A percentile compares a stretch with the other conserved stretches of the same genome.
Conservation (phyloP, 1,140 invertebrate species). For the Drosophila bocki region DNA sequence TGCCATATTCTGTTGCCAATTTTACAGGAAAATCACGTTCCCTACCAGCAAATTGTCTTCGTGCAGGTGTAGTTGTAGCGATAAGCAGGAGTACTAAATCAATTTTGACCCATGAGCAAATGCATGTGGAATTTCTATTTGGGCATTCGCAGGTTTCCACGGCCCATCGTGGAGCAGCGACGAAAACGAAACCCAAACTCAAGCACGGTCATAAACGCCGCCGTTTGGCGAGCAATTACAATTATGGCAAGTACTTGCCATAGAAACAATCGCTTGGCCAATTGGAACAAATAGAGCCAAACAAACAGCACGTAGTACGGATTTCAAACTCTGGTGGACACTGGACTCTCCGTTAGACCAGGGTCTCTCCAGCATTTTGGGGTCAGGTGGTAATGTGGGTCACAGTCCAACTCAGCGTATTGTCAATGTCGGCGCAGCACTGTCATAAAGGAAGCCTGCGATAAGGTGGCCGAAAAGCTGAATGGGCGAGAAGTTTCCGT, state of each 20-base stretch:
- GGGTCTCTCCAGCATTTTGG: slow-evolving; percentile 4
- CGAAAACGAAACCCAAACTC: slow-evolving; percentile 39
- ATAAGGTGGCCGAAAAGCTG: slow-evolving; percentile 49
- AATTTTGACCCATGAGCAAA: slow-evolving; percentile 60
- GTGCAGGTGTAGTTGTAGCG: slow-evolving; percentile 5
- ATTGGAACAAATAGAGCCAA: slow-evolving; percentile 11
- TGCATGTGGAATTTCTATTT: slow-evolving; percentile 58
- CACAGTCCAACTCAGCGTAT: slow-evolving; percentile 22
- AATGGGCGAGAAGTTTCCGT: slow-evolving; percentile 32
- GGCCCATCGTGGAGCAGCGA: slow-evolving; percentile 28
- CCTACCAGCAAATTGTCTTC: slow-evolving; percentile 1
- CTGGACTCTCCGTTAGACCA: slow-evolving; percentile 1
- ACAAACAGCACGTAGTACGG: slow-evolving; percentile 26
- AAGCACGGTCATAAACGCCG: slow-evolving; percentile 51
- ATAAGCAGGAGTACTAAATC: slow-evolving; percentile 55
- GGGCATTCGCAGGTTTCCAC: slow-evolving; percentile 10
- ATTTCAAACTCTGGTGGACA: slow-evolving; percentile 4
- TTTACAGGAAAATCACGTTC: slow-evolving; percentile 61
- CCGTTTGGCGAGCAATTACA: slow-evolving; percentile 41
- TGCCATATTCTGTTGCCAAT: slow-evolving; percentile 1
- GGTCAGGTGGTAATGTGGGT: slow-evolving; percentile 43
- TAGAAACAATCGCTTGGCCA: slow-evolving; percentile 14
- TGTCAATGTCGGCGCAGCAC: slow-evolving; percentile 34
- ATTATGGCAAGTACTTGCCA: slow-evolving; percentile 24
- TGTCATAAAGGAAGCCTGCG: slow-evolving; percentile 25